phyloP scores from a whole-genome alignment of 2,888 invertebrate genomes.

The Pseudoips prasinana region DNA sequence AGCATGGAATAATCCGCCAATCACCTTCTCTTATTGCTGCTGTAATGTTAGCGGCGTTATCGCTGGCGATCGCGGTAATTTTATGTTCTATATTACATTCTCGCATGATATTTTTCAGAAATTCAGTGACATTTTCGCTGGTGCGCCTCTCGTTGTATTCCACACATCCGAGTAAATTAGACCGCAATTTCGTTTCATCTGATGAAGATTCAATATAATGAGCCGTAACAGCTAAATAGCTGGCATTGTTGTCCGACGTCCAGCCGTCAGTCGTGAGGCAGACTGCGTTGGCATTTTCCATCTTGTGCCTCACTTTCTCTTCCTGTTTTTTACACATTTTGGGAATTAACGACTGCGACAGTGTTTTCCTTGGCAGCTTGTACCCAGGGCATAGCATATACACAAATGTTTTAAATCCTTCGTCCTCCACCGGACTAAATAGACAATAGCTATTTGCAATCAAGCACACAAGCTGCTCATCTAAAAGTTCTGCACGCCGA shows the following conservation, averaged over 20 bases:
- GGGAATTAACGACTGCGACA: not conserved
- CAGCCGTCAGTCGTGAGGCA: too few relatives aligned
- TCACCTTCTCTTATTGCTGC: not conserved
- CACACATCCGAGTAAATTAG: constrained; percentile 3
- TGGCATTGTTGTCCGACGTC: not conserved
- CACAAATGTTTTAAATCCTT: not conserved
- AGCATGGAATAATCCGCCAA: constrained; percentile 13
- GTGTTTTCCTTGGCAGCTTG: not conserved
- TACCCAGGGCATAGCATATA: not conserved
- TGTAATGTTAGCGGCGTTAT: constrained; percentile 1
- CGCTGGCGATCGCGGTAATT: constrained; percentile 1
- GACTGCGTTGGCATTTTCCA: not conserved
- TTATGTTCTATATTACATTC: not conserved
- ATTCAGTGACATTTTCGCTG: not conserved
- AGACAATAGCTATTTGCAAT: not conserved
- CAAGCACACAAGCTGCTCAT: too few relatives aligned
- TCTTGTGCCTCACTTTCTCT: not conserved
- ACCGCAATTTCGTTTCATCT: too few relatives aligned
- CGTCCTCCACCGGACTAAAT: not conserved
- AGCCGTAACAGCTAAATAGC: constrained; percentile 10
- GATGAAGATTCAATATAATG: constrained; percentile 5
- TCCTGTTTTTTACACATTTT: not conserved
- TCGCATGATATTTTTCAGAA: not conserved
- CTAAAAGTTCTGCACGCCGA: not conserved
- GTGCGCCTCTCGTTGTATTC: constrained; percentile 10